These are phyloP conservation scores for Mormyrus lacerda DNA, from an alignment of 2,113 vertebrate genomes.

Conservation along the genomic window DNA sequence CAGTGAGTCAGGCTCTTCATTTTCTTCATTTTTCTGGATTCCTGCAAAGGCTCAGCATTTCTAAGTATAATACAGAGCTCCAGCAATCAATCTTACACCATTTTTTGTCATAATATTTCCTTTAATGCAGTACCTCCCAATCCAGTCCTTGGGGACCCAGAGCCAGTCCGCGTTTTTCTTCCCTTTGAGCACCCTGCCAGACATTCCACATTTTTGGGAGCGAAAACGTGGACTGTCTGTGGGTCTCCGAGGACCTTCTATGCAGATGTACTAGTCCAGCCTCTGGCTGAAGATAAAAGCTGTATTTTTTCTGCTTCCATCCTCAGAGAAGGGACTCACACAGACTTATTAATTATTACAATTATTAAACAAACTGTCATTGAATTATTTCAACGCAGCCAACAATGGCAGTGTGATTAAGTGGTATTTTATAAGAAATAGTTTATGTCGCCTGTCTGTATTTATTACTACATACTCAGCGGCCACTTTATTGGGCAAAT, in stretches of 20 bases:
- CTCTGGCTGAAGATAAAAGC: neutral
- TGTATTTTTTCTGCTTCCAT: neutral
- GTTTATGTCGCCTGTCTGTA: neutral
- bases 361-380: neutral
- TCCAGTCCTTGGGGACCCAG: neutral
- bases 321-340: neutral
- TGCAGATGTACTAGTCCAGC: neutral
- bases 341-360: neutral
- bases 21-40: neutral
- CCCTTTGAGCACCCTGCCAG: neutral
- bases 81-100: neutral
- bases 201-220: neutral
- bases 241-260: neutral
- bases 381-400: neutral
- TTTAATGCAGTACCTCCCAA: neutral
- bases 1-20: neutral
- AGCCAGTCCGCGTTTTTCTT: neutral
- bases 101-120: neutral
- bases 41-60: neutral
- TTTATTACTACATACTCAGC: neutral
- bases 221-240: neutral
- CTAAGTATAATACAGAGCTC: neutral
- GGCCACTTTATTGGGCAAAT: neutral
- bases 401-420: neutral
- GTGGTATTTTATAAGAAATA: neutral